Conservation (phyloP, 2,113 vertebrate species). For the Entomyzon cyanotis region DNA sequence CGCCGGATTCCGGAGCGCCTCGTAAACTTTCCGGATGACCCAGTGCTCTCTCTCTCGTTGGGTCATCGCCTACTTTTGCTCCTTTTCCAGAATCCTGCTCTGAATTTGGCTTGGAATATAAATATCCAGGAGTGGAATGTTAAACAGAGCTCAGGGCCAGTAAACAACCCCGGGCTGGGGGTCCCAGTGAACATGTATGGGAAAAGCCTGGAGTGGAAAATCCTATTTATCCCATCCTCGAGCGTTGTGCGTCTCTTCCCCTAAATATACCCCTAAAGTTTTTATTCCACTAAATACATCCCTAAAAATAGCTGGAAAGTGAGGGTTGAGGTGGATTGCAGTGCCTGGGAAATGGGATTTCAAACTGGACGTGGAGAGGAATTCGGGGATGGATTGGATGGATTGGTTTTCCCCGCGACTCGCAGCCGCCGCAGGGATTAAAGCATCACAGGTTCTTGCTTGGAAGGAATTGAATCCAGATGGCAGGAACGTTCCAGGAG, state of each 20-base stretch:
- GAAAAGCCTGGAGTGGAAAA: neutral
- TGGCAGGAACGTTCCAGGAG: neutral
- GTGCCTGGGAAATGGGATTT: neutral
- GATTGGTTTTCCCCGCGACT: neutral
- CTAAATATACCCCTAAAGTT: neutral
- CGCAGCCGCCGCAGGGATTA: neutral
- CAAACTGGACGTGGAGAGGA: no score
- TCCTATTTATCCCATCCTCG: neutral
- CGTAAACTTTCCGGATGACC: neutral
- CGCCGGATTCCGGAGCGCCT: neutral
- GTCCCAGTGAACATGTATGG: neutral
- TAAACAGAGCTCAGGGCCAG: neutral
- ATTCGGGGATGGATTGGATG: neutral
- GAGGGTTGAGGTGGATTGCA: neutral
- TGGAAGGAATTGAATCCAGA: constrained; percentile 8
- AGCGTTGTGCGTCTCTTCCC: neutral
- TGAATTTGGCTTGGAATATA: constrained; percentile 30
- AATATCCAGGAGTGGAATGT: constrained; percentile 56
- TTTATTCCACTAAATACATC: neutral
- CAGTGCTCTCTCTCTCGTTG: neutral
- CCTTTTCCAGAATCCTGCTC: constrained; percentile 43
- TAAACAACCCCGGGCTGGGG: neutral
- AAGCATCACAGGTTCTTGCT: neutral
- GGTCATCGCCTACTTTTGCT: constrained; percentile 40
- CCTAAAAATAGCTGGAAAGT: neutral